Percentiles rank a stretch among this genome's conserved stretches.
Evolutionary conservation across 1,140 invertebrate genomes (phyloP).

Genomic region (Rhopalosiphum padi): DNA sequence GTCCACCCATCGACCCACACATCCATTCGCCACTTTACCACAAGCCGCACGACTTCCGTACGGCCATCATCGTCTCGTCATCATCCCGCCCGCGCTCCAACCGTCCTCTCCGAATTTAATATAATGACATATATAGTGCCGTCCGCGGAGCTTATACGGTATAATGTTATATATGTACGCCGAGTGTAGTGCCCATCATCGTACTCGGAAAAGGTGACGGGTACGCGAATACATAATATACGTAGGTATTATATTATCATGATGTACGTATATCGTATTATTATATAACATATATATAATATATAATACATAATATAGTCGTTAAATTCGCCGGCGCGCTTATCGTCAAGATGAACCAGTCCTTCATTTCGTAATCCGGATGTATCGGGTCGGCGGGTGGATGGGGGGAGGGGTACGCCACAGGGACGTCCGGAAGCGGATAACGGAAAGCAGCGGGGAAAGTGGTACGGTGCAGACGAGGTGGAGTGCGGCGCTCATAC

Average conservation of each 20-base stretch:
- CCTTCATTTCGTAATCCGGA: not conserved
- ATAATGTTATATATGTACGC: not conserved
- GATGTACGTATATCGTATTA: not conserved
- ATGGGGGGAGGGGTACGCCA: too few relatives aligned
- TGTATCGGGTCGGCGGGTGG: not conserved
- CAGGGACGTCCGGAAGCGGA: not conserved
- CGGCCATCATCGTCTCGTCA: not conserved
- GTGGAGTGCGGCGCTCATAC: not conserved
- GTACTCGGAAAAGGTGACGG: not conserved
- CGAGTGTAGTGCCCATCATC: not conserved
- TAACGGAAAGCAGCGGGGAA: not conserved
- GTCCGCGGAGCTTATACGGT: not conserved
- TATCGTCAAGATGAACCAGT: slow-evolving; percentile 26
- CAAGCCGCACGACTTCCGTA: not conserved
- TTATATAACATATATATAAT: not conserved
- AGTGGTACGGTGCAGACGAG: not conserved
- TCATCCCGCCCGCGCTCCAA: not conserved
- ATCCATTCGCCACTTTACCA: not conserved
- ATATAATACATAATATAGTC: not conserved
- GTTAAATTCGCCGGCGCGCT: not conserved
- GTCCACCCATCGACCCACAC: not conserved
- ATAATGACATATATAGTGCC: not conserved
- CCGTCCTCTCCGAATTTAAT: not conserved
- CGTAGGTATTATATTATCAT: not conserved
- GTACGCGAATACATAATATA: not conserved